Conservation (phyloP, 1,140 invertebrate species). For the Heliconius congener region DNA sequence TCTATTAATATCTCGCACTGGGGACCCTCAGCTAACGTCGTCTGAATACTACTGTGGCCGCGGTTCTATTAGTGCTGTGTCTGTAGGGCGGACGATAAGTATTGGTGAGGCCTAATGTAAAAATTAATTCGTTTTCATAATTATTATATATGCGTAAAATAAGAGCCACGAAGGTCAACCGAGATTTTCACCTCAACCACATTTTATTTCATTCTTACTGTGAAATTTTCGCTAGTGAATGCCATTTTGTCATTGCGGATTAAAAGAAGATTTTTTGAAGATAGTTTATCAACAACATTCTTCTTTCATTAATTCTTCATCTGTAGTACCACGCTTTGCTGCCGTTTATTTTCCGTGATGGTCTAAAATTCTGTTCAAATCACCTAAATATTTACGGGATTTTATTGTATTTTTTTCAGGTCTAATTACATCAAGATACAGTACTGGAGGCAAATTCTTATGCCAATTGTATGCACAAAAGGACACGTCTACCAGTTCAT, state of each 20-base stretch:
- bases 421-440: slow-evolving; percentile 58
- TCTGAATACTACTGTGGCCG: slow-evolving; percentile 81
- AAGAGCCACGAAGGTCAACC: too few relatives aligned
- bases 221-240: too few relatives aligned
- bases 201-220: too few relatives aligned
- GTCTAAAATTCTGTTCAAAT: not conserved
- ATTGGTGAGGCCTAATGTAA: slow-evolving; percentile 54
- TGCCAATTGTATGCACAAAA: slow-evolving; percentile 16
- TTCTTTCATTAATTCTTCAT: too few relatives aligned
- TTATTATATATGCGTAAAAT: too few relatives aligned
- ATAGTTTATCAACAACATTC: too few relatives aligned
- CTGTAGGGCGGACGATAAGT: slow-evolving; percentile 68
- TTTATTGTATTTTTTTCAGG: slow-evolving; percentile 49
- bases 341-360: not conserved
- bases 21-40: slow-evolving; percentile 67
- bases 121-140: too few relatives aligned
- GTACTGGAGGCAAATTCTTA: slow-evolving; percentile 6
- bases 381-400: not conserved
- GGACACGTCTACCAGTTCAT: not conserved
- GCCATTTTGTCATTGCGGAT: too few relatives aligned
- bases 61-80: slow-evolving; percentile 69
- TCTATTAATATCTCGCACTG: slow-evolving; percentile 76
- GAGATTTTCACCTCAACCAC: too few relatives aligned
- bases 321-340: too few relatives aligned
- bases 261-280: too few relatives aligned